phyloP scores from a whole-genome alignment of 92 coral and sea anemone species.

The Scolanthus callimorphus region DNA sequence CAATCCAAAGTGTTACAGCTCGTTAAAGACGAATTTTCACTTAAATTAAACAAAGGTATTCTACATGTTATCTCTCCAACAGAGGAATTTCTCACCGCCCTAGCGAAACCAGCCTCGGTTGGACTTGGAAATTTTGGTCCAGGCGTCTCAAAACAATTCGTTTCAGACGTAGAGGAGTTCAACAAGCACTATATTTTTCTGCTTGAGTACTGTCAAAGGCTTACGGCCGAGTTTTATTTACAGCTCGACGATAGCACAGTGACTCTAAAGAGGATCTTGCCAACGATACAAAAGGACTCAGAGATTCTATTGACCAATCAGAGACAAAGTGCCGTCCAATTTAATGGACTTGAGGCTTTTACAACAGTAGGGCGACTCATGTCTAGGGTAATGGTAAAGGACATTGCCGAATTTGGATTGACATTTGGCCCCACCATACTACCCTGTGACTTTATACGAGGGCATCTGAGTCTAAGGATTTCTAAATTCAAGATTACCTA shows the following conservation, averaged over 20 bases:
- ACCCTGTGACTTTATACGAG: not conserved
- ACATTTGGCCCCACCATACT: not conserved
- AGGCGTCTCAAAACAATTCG: not conserved
- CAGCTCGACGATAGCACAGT: slow-evolving; percentile 8
- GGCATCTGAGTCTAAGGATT: not conserved
- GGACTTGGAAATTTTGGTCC: not conserved
- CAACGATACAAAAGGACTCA: slow-evolving; percentile 3
- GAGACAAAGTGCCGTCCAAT: not conserved
- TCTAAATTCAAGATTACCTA: not conserved
- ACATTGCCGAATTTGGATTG: not conserved
- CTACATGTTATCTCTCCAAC: slow-evolving; percentile 25
- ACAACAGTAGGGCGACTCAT: not conserved
- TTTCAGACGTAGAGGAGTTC: not conserved
- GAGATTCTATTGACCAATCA: not conserved
- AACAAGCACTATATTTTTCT: slow-evolving; percentile 15
- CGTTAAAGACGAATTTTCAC: slow-evolving; percentile 1
- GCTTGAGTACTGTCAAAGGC: slow-evolving; percentile 5
- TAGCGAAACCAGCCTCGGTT: slow-evolving; percentile 10
- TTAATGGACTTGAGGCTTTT: not conserved
- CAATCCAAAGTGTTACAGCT: not conserved
- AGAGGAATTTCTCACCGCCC: slow-evolving; percentile 3
- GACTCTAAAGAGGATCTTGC: slow-evolving; percentile 9
- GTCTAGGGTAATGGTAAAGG: not conserved
- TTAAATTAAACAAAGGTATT: slow-evolving; percentile 18
- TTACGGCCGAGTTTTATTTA: slow-evolving; percentile 13